These are phyloP conservation scores for Pseudachorutes palmiensis DNA, from an alignment of 1,140 invertebrate genomes.

Conservation along the genomic window DNA sequence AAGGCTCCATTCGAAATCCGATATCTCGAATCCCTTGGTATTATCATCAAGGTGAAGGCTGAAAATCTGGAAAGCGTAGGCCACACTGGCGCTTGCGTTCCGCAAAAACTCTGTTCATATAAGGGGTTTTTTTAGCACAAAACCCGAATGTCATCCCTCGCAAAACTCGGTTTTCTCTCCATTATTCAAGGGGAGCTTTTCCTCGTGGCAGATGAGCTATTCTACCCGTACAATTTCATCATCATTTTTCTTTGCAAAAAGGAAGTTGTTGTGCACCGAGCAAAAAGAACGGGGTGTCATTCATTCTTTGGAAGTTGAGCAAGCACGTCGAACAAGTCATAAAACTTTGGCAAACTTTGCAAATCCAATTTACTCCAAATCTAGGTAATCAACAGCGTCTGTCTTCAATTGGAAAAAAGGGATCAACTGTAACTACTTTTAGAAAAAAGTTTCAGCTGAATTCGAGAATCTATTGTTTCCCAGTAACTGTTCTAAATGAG, in stretches of 20 bases:
- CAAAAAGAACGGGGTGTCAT: background rate
- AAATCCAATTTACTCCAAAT: too few species aligned
- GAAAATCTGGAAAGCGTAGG: too few species aligned
- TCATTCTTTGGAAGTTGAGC: background rate
- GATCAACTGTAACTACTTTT: too few species aligned
- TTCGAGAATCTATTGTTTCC: too few species aligned
- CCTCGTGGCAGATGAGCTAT: background rate
- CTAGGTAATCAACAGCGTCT: background rate
- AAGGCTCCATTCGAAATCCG: too few species aligned
- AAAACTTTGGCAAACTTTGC: too few species aligned
- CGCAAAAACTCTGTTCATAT: background rate
- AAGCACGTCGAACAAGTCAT: background rate
- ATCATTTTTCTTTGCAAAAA: background rate
- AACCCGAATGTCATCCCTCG: background rate
- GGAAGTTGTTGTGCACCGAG: background rate
- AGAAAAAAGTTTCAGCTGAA: too few species aligned
- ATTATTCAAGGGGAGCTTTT: background rate
- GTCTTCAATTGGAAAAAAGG: conserved; percentile 19
- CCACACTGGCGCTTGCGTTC: background rate
- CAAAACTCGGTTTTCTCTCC: background rate
- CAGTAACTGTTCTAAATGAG: background rate
- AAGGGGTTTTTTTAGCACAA: background rate
- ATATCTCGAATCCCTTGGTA: too few species aligned
- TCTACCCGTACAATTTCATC: background rate
- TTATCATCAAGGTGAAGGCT: too few species aligned